Base-by-base conservation (phyloP, 1,140 invertebrate species). In the Cephus cinctus region DNA sequence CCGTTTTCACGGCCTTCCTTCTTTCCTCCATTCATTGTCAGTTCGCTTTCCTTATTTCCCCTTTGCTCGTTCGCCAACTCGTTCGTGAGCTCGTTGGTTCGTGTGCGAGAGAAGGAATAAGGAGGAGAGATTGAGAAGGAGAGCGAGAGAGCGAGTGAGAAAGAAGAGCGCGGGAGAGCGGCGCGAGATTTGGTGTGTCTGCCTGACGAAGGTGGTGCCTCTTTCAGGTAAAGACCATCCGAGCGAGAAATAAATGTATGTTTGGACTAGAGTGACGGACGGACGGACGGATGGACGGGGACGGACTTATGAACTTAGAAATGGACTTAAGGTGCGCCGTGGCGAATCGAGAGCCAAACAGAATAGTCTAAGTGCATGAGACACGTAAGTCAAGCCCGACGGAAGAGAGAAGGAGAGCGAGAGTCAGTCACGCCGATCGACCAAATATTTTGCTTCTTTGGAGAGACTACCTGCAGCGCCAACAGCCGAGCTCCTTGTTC, bases 281-380 rank as follows among this genome's bases (percentile, higher is more conserved):
- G 48, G 36, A 46, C 55, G 6, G 42, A n/a, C n/a, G n/a, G n/a
- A n/a, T n/a, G n/a, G 38, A 20, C 15, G 11, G 35, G 16, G 35
- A 30, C 20, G 47, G 32, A 8, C 23, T 32, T 27, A 41, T 18
- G 16, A 39, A 22, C 22, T 20, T 34, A 15, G 15, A 9, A 16
- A 20, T 40, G 43, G 39, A 44, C 45, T 40, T 51, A 53, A 50
- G 51, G 47, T 43, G 36, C 25, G 32, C 52, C 67, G 59, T 72
- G 59, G 62, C 68, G 62, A 71, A 71, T 71, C 61, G 67, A 54
- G 57, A 54, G 56, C 61, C 61, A 70, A 71, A 71, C 65, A 71
- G n/a, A n/a, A 66, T 57, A 68, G 57, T 64, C 67, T 69, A 71
- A 69, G 68, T 68, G 63, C 57, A 43, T 43, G 22, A 4, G 14